Conservation (phyloP, 2,888 invertebrate species). For the Nephrotoma flavescens region DNA sequence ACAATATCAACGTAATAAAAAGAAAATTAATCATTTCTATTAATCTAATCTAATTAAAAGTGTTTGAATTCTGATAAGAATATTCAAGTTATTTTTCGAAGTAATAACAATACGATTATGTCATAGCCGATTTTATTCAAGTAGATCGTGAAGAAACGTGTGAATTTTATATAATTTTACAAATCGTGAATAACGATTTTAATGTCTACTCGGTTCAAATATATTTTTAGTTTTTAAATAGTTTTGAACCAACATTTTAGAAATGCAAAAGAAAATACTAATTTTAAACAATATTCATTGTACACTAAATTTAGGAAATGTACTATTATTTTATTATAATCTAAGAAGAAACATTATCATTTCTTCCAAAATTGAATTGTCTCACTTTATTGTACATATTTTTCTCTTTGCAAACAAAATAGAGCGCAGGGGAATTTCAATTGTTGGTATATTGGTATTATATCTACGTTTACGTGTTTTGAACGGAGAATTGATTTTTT, state of each 20-base stretch:
- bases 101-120: background rate
- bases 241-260: background rate
- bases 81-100: background rate
- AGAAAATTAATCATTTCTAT: background rate
- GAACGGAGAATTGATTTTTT: background rate
- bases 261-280: background rate
- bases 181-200: background rate
- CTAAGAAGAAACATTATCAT: background rate
- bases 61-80: background rate
- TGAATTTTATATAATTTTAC: background rate
- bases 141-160: background rate
- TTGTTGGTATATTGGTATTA: background rate
- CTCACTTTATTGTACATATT: background rate
- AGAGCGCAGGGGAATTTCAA: background rate
- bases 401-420: background rate
- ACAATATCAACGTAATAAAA: background rate
- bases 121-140: background rate
- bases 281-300: background rate
- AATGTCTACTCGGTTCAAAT: background rate
- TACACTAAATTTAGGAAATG: background rate
- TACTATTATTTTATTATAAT: background rate
- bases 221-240: background rate
- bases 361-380: background rate
- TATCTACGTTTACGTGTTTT: background rate
- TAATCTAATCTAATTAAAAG: background rate